phyloP scores from a whole-genome alignment of 2,113 vertebrate species.

The Ammospiza nelsoni region DNA sequence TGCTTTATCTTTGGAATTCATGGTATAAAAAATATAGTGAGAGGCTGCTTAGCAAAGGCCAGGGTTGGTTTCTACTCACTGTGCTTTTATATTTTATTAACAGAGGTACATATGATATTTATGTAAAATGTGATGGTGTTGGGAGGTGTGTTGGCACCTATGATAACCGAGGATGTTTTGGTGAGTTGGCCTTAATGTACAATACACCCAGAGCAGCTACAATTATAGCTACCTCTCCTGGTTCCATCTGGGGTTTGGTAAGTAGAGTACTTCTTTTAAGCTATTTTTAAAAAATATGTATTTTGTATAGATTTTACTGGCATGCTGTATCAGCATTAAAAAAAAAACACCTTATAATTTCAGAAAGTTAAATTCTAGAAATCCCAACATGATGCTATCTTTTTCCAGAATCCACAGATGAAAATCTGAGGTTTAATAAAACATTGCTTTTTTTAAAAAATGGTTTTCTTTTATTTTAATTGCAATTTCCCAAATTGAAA shows the following conservation, averaged over 20 bases:
- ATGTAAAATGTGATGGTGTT: constrained; percentile 85
- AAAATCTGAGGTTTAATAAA: background rate
- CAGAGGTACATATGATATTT: constrained; percentile 94
- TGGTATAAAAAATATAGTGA: background rate
- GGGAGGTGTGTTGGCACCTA: constrained; percentile 91
- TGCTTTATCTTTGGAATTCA: background rate
- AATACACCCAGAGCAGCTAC: constrained; percentile 97
- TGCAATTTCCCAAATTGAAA: background rate
- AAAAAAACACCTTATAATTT: background rate
- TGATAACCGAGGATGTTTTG: constrained; percentile 96
- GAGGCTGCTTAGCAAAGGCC: background rate
- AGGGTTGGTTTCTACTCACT: background rate
- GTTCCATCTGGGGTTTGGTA: constrained; percentile 97
- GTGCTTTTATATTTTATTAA: constrained; percentile 40
- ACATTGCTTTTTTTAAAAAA: background rate
- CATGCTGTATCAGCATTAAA: background rate
- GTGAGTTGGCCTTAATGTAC: constrained; percentile 98
- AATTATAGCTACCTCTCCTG: constrained; percentile 93
- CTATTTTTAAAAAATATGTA: background rate
- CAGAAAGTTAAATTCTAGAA: background rate
- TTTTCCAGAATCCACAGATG: background rate
- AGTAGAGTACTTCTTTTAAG: constrained; percentile 68
- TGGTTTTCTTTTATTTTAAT: background rate
- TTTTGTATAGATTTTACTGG: background rate
- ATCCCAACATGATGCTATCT: background rate